A percentile compares a stretch with the other conserved stretches of the same genome.
Conservation (phyloP, 2,113 vertebrate species). For the Phalacrocorax carbo region DNA sequence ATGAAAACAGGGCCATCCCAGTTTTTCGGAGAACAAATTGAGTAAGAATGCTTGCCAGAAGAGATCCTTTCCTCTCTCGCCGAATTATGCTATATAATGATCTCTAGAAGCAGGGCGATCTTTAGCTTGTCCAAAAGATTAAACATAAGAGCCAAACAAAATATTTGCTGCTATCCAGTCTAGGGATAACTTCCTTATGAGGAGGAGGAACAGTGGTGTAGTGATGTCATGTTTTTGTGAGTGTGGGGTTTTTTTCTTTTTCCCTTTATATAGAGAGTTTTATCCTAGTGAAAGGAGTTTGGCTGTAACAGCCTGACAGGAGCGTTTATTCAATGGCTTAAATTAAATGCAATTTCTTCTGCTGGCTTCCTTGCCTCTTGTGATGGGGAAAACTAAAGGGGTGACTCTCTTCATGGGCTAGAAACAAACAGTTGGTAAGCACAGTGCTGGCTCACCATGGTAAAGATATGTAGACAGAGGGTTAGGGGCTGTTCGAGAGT, state of each 20-base stretch:
- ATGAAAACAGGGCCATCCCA: background rate
- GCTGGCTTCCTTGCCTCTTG: background rate
- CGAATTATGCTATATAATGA: background rate
- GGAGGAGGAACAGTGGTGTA: constrained; percentile 6
- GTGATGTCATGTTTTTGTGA: background rate
- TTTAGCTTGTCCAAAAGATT: constrained; percentile 6
- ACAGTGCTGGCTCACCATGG: fast-evolving
- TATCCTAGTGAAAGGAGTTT: background rate
- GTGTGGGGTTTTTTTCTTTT: background rate
- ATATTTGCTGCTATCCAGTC: constrained; percentile 16
- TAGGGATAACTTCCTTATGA: constrained; percentile 19
- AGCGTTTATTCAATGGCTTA: background rate
- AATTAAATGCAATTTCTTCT: background rate
- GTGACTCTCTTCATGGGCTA: background rate
- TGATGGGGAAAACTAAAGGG: background rate
- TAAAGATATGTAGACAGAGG: background rate
- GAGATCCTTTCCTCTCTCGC: background rate
- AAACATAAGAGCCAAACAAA: constrained; percentile 22
- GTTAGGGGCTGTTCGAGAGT: background rate
- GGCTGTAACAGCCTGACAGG: background rate
- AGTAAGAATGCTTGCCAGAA: background rate
- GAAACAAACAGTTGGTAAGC: background rate
- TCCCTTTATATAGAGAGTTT: background rate
- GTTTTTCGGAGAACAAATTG: background rate
- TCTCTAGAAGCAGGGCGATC: background rate